Conservation (phyloP, 2,113 vertebrate species). For the Heterotilapia buettikoferi region DNA sequence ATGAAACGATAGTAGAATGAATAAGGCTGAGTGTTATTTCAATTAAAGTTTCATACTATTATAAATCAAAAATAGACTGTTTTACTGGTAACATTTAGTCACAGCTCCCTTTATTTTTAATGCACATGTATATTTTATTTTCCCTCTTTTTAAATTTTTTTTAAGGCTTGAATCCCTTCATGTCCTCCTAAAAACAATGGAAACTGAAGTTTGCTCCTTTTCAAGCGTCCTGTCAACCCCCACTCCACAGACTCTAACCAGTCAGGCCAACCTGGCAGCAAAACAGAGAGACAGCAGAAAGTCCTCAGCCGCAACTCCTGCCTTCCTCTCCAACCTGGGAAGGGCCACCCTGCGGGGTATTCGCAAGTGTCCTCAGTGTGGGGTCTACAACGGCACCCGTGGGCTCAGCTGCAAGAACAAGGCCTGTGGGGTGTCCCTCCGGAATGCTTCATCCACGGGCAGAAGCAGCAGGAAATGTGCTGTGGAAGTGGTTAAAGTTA, state of each 20-base stretch:
- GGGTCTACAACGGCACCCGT: constrained; percentile 88
- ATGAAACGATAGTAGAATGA: neutral
- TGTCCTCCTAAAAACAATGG: constrained; percentile 20
- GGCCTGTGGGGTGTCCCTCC: constrained; percentile 82
- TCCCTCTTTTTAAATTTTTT: neutral
- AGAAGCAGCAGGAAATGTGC: constrained; percentile 51
- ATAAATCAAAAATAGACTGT: neutral
- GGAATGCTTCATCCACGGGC: constrained; percentile 45
- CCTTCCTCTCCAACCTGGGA: constrained; percentile 87
- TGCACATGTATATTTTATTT: neutral
- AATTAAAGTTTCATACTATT: neutral
- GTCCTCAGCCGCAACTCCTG: constrained; percentile 54
- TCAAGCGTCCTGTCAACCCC: neutral
- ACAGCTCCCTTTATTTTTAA: neutral
- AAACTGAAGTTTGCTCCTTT: constrained; percentile 34
- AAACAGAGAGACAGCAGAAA: constrained; percentile 67
- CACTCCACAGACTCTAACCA: neutral
- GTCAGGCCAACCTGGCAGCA: neutral
- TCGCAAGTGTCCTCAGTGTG: constrained; percentile 85
- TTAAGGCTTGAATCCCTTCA: neutral
- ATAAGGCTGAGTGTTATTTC: neutral
- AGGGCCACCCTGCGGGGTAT: constrained; percentile 88
- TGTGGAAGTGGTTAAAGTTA: constrained; percentile 77
- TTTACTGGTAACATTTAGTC: neutral
- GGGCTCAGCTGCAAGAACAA: constrained; percentile 96